Percentiles rank a stretch among this genome's conserved stretches.
Conservation (phyloP, 2,888 invertebrate genomes). For the Phaedon cochleariae region DNA sequence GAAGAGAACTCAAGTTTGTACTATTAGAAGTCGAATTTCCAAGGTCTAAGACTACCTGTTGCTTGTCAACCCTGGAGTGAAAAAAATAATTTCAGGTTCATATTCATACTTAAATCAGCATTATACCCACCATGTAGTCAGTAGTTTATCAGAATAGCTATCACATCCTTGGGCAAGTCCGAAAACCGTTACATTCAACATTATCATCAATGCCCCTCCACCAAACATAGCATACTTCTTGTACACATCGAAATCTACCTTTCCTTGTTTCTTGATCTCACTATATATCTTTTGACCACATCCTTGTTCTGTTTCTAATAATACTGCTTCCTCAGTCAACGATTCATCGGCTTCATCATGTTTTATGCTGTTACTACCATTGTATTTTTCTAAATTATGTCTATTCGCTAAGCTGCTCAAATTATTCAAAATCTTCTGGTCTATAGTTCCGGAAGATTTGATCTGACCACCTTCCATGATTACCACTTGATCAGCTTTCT, state of each 20-base stretch:
- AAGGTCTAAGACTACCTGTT: constrained; percentile 32
- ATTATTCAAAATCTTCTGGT: constrained; percentile 18
- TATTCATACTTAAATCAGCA: neutral
- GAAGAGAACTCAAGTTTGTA: neutral
- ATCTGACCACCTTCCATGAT: constrained; percentile 39
- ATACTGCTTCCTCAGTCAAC: constrained; percentile 25
- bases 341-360: constrained; percentile 28
- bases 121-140: constrained; percentile 49
- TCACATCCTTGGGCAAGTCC: constrained; percentile 44
- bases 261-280: constrained; percentile 50
- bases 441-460: constrained; percentile 22
- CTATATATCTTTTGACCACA: constrained; percentile 43
- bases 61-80: constrained; percentile 43
- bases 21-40: constrained; percentile 17
- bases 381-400: constrained; percentile 22
- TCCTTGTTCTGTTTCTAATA: constrained; percentile 31
- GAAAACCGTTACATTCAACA: constrained; percentile 46
- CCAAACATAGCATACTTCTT: constrained; percentile 50
- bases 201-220: constrained; percentile 48
- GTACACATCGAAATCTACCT: constrained; percentile 50
- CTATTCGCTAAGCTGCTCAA: constrained; percentile 15
- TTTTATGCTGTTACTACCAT: neutral
- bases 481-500: constrained; percentile 45
- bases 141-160: constrained; percentile 48
- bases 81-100: neutral